Evolutionary conservation across 2,797 vertebrate species (phyloP), one percentile per base, ranked within the genome.

Genomic region (Liparis tanakae): DNA sequence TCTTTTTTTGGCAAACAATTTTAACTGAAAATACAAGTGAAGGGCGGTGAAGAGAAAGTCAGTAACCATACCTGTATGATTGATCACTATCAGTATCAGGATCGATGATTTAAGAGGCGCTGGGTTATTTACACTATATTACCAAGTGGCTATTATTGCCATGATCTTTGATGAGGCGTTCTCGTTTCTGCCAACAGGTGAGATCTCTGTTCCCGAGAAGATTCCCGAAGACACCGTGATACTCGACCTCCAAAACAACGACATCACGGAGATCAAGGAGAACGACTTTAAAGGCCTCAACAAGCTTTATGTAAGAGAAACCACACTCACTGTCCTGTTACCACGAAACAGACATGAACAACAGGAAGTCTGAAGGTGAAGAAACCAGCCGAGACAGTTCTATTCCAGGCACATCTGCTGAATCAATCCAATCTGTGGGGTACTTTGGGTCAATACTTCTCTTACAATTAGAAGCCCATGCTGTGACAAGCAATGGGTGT

Each of bases 181-280:
- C 79, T 43, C 71, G 14, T 72, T 80, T 78, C 20, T 82, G 53
- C 85, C 44, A 72, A 87, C 74, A 99, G 98, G 96, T 91, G 86
- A 98, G 88, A 95, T 96, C 59, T 94, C 95, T 1, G 91, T 99
- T 72, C 98, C 98, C 74, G 94, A 90, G 64, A 96, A 97, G 87
- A 97, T 99, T 89, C 96, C 97, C 6, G 89, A 86, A 70, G 96
- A 98, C 70, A 97, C 96, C 3, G 89, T 96, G 64, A 95, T 99
- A 94, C 91, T 99, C 8, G 98, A 99, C 74, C 97, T 99, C 82
- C 98, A 99, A 88, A 99, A 99, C 92, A 99, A 99, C 70, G 96
- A 96, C 88, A 98, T 99, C 85, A 98, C 91, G 18, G 97, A 99
- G 85, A 96, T 99, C 88, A 98, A 97, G 88, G 97, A 98, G 90